Conservation (phyloP, 2,797 vertebrate species). For the Lepus townsendii region DNA sequence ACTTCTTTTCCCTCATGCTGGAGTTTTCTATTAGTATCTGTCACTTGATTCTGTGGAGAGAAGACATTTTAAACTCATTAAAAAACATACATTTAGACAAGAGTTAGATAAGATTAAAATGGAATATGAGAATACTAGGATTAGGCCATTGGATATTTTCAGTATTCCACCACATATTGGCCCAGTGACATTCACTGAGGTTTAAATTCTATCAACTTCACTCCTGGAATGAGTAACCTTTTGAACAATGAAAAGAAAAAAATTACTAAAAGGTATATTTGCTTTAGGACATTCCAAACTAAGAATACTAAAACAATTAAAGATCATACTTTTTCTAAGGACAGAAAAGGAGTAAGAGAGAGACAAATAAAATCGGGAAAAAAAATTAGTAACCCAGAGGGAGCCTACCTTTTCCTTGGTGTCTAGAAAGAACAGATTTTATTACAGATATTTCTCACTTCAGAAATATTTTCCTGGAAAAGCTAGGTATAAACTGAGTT, state of each 20-base stretch:
- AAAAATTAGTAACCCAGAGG: slow-evolving; percentile 4
- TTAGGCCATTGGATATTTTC: background rate
- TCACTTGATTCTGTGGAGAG: slow-evolving; percentile 94
- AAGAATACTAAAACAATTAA: slow-evolving; percentile 37
- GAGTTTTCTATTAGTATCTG: slow-evolving; percentile 94
- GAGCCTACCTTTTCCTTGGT: background rate
- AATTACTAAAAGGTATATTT: slow-evolving; percentile 6
- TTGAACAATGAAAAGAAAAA: slow-evolving; percentile 62
- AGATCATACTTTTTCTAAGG: background rate
- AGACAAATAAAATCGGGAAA: background rate
- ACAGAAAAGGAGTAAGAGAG: background rate
- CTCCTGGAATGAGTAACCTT: slow-evolving; percentile 41
- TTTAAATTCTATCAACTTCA: slow-evolving; percentile 44
- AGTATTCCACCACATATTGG: slow-evolving; percentile 5
- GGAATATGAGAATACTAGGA: slow-evolving; percentile 15
- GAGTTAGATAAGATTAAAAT: slow-evolving; percentile 41
- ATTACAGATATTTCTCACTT: slow-evolving; percentile 12
- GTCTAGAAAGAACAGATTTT: slow-evolving; percentile 56
- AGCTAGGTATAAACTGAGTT: background rate
- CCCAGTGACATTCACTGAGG: background rate
- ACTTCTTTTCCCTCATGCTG: slow-evolving; percentile 95
- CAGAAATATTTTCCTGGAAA: slow-evolving; percentile 10
- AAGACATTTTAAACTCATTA: slow-evolving; percentile 77
- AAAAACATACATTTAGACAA: slow-evolving; percentile 67
- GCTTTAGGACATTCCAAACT: slow-evolving; percentile 58